Conservation (phyloP, 2,113 vertebrate genomes). For the Actenoides hombroni region DNA sequence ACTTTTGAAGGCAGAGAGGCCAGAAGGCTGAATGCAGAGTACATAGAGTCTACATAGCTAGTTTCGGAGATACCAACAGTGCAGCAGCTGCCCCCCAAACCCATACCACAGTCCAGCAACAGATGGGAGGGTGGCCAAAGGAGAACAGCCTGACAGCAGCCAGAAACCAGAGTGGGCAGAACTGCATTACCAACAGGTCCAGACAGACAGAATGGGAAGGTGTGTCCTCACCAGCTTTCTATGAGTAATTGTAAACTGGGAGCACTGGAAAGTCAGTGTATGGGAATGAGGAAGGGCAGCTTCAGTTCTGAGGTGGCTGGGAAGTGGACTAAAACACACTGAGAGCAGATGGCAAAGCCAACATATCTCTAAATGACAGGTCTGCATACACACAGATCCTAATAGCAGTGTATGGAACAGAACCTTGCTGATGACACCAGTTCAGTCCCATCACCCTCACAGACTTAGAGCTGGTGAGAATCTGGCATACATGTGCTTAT, state of each 20-base stretch:
- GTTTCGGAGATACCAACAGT: neutral
- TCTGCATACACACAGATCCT: neutral
- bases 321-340: neutral
- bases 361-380: neutral
- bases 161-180: neutral
- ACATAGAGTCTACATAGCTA: neutral
- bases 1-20: neutral
- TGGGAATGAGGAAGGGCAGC: neutral
- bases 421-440: neutral
- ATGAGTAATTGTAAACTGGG: neutral
- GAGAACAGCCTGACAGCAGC: neutral
- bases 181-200: neutral
- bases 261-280: constrained; percentile 27
- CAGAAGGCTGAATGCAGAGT: neutral
- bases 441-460: neutral
- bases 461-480: neutral
- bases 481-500: neutral
- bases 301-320: neutral
- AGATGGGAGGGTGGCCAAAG: neutral
- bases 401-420: neutral
- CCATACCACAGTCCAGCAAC: neutral
- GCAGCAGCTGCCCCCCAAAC: neutral
- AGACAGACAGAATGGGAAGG: neutral
- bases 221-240: neutral
- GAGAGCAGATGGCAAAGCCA: neutral